Conservation (phyloP, 2,797 vertebrate genomes). For the Discoglossus pictus region DNA sequence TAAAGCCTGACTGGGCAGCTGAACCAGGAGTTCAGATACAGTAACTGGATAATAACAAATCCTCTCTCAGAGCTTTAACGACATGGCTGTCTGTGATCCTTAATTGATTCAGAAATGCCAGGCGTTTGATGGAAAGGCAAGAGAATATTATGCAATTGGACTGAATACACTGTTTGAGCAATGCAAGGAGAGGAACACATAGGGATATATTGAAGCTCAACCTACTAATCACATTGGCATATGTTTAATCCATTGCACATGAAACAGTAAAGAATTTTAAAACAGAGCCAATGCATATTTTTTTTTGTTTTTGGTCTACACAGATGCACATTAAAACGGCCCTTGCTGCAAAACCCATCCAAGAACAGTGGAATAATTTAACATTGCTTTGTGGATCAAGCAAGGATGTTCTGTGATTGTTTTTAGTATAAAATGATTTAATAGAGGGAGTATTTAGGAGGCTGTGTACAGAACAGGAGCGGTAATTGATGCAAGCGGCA, state of each 20-base stretch:
- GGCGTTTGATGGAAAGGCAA: slow-evolving; percentile 47
- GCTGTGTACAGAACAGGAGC: too few species aligned
- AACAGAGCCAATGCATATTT: neutral
- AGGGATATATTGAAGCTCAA: slow-evolving; percentile 47
- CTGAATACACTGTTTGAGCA: slow-evolving; percentile 27
- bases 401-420: too few species aligned
- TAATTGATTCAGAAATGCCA: slow-evolving; percentile 51
- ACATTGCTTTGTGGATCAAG: too few species aligned
- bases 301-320: too few species aligned
- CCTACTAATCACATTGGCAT: slow-evolving; percentile 42
- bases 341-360: too few species aligned
- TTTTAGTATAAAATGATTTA: too few species aligned
- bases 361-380: too few species aligned
- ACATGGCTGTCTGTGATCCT: slow-evolving; percentile 52
- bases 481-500: too few species aligned
- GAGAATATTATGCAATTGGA: slow-evolving; percentile 28
- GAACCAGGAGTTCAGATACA: slow-evolving; percentile 52
- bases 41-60: slow-evolving; percentile 47
- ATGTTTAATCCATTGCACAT: slow-evolving; percentile 28
- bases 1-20: slow-evolving; percentile 47
- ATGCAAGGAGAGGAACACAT: slow-evolving; percentile 28
- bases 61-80: slow-evolving; percentile 51
- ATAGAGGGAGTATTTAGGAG: too few species aligned
- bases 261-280: neutral
- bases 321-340: too few species aligned